These are phyloP conservation scores for Drosophila navojoa DNA, from an alignment of 1,140 invertebrate species.

Conservation along the genomic window DNA sequence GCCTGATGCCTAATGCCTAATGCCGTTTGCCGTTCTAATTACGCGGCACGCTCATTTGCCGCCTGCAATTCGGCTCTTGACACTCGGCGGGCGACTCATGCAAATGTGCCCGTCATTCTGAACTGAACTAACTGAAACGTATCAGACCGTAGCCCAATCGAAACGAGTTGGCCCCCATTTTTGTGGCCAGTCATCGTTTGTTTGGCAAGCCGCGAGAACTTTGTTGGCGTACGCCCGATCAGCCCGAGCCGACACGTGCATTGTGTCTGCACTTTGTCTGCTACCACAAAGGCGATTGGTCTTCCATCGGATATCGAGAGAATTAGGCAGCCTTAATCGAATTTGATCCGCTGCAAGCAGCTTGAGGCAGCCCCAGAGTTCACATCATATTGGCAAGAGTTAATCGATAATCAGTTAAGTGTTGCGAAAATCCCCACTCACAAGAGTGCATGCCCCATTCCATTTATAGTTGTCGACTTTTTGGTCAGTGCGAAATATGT, in stretches of 20 bases:
- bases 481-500: too few species aligned
- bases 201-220: conserved; percentile 31
- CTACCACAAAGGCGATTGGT: not conserved
- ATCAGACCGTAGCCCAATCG: not conserved
- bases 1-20: not conserved
- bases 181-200: conserved; percentile 58
- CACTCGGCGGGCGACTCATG: conserved; percentile 22
- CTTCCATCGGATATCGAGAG: conserved; percentile 4
- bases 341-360: not conserved
- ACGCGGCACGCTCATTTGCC: conserved; percentile 1
- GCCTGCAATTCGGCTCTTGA: conserved; percentile 3
- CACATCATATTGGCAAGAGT: not conserved
- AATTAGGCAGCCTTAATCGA: not conserved
- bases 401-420: not conserved
- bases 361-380: not conserved
- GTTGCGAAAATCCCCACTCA: not conserved
- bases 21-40: conserved; percentile 39
- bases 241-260: conserved; percentile 5
- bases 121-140: not conserved
- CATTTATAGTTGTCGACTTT: too few species aligned
- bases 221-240: not conserved
- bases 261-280: not conserved
- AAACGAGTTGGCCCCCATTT: not conserved
- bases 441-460: too few species aligned
- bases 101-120: conserved; percentile 12